These are phyloP conservation scores for Gadopsis marmoratus DNA, from an alignment of 2,797 vertebrate species.

Conservation along the genomic window DNA sequence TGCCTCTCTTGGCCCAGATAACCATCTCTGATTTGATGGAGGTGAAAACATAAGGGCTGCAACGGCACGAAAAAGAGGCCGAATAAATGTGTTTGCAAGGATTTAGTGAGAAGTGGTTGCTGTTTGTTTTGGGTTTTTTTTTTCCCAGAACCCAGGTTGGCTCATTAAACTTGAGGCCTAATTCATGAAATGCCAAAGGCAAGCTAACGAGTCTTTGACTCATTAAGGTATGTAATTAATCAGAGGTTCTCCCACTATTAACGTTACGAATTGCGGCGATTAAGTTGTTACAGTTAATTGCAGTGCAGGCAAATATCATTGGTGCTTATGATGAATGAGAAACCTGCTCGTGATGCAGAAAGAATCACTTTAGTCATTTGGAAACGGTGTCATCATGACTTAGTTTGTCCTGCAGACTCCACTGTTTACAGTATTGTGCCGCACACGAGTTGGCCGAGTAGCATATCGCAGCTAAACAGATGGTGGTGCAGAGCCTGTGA, in stretches of 20 bases:
- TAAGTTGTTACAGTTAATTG: slow-evolving; percentile 2
- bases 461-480: slow-evolving; percentile 69
- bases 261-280: slow-evolving; percentile 6
- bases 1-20: not conserved
- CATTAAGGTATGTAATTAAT: slow-evolving; percentile 8
- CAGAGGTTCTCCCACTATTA: not conserved
- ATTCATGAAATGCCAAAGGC: slow-evolving; percentile 23
- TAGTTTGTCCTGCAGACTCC: slow-evolving; percentile 26
- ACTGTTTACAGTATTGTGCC: slow-evolving; percentile 62
- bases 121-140: not conserved
- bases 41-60: not conserved
- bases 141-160: not conserved
- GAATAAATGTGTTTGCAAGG: not conserved
- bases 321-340: slow-evolving; percentile 19
- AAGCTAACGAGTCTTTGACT: slow-evolving; percentile 17
- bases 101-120: not conserved
- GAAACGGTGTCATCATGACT: slow-evolving; percentile 24
- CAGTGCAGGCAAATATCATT: not conserved
- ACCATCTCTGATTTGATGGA: slow-evolving; percentile 13
- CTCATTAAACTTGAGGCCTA: slow-evolving; percentile 7
- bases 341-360: not conserved
- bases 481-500: slow-evolving; percentile 68
- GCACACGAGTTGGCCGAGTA: slow-evolving; percentile 60
- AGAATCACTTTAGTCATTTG: slow-evolving; percentile 18
- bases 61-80: not conserved